Conservation (phyloP, 2,797 vertebrate genomes). For the Arnoldichthys spilopterus region DNA sequence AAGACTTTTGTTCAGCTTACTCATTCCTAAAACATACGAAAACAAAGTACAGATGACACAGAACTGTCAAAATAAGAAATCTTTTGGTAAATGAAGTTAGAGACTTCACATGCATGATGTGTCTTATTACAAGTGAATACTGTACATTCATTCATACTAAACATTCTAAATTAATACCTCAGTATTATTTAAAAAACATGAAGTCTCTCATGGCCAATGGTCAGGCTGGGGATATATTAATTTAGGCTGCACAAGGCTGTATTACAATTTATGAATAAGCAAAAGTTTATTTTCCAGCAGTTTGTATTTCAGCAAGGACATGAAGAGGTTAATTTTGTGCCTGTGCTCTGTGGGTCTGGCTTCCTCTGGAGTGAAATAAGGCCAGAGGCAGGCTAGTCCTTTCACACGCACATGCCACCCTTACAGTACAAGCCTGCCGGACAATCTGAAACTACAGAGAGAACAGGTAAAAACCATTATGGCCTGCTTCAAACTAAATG, state of each 20-base stretch:
- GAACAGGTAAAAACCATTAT: slow-evolving; percentile 65
- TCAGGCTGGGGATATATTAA: neutral
- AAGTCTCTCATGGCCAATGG: neutral
- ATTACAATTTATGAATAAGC: slow-evolving; percentile 1
- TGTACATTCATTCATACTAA: neutral
- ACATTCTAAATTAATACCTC: neutral
- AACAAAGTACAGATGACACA: neutral
- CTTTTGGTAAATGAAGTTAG: no score
- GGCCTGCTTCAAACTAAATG: neutral
- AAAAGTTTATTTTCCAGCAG: slow-evolving; percentile 4
- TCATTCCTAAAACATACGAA: neutral
- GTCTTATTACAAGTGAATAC: neutral
- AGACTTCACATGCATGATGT: no score
- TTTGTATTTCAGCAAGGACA: slow-evolving; percentile 43
- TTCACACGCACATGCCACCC: slow-evolving; percentile 72
- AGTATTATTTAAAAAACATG: neutral
- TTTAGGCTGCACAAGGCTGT: neutral
- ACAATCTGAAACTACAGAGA: slow-evolving; percentile 56
- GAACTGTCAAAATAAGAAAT: neutral
- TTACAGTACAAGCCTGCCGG: slow-evolving; percentile 65
- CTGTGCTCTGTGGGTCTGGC: slow-evolving; percentile 58
- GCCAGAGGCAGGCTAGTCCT: slow-evolving; percentile 66
- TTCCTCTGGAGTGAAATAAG: slow-evolving; percentile 54
- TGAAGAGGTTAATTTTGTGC: slow-evolving; percentile 76
- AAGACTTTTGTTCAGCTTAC: neutral